Base-by-base conservation (phyloP, 2,888 invertebrate genomes). In the Galerucella nymphaeae region DNA sequence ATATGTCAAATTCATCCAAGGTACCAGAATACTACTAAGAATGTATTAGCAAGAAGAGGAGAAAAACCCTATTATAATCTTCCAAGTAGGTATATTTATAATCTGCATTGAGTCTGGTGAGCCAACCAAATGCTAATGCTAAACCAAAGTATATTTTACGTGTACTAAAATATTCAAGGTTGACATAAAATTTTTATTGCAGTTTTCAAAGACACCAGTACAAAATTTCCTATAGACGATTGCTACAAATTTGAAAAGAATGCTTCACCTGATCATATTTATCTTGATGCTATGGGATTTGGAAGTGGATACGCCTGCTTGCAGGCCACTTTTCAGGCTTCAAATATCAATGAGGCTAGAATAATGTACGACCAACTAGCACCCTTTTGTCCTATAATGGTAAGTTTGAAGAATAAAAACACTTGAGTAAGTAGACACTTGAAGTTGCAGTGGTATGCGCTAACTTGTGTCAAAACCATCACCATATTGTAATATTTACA, bases 271-370 rank as follows among this genome's bases (percentile, higher is more conserved):
- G 95, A 98, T 88, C 96, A 97, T 83, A 95, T 99, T 77, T 97
- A 98, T 83, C 93, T 99, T 93, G 99, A 99, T 87, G 96, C 97
- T 1, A 99, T 99, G 99, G 99, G 98, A 23, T 99, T 99, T 86
- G 99, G 98, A 70, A 99, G 99, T 99, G 99, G 99, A 42, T 98
- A 97, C 86, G 97, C 96, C 82, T 99, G 98, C 85, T 89, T 99
- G 48, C 98, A 99, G 86, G 90, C 97, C 70, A 97, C 97, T 65
- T 99, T 99, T 88, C 94, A 96, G 88, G 98, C 99, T 1, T 97
- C 97, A 86, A 97, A 98, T 85, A 97, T 99, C 77, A 91, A 91
- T 61, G 99, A 99, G 88, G 99, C 99, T 5, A 90, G 97, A 76
- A 94, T 94, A 53, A 89, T 99, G 1, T 99, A 99, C 84, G 99